Evolutionary conservation across 2,888 invertebrate genomes (phyloP).

Genomic region (Branchellion lobata): DNA sequence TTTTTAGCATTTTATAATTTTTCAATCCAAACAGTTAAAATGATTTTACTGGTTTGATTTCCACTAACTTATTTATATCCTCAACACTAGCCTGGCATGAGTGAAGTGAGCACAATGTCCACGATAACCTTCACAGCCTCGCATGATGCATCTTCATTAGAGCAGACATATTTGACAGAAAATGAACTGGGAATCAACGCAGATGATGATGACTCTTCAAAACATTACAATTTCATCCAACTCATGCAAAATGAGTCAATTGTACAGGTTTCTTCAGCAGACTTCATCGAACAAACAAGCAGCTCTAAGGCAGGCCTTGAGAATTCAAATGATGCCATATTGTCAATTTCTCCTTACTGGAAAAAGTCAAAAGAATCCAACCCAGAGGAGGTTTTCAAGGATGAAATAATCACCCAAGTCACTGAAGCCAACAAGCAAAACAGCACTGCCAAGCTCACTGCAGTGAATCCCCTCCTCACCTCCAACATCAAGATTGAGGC

Average conservation of each 20-base stretch:
- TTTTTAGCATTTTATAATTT: no score
- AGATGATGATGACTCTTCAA: slow-evolving; percentile 18
- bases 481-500: not conserved
- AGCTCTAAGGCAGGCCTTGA: not conserved
- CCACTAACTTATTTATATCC: no score
- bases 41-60: no score
- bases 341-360: not conserved
- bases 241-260: slow-evolving; percentile 25
- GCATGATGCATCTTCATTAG: slow-evolving; percentile 2
- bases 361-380: not conserved
- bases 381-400: slow-evolving; percentile 3
- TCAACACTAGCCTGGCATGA: not conserved
- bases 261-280: slow-evolving; percentile 18
- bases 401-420: not conserved
- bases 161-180: slow-evolving; percentile 13
- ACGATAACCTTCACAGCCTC: not conserved
- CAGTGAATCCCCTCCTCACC: not conserved
- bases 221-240: slow-evolving; percentile 38
- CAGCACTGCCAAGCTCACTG: not conserved
- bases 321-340: slow-evolving; percentile 10
- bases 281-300: slow-evolving; percentile 10
- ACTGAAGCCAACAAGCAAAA: not conserved
- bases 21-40: no score
- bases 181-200: not conserved
- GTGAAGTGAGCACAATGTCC: not conserved